Evolutionary conservation across 23 tunicate genomes (phyloP).

Genomic region (Styela clava): DNA sequence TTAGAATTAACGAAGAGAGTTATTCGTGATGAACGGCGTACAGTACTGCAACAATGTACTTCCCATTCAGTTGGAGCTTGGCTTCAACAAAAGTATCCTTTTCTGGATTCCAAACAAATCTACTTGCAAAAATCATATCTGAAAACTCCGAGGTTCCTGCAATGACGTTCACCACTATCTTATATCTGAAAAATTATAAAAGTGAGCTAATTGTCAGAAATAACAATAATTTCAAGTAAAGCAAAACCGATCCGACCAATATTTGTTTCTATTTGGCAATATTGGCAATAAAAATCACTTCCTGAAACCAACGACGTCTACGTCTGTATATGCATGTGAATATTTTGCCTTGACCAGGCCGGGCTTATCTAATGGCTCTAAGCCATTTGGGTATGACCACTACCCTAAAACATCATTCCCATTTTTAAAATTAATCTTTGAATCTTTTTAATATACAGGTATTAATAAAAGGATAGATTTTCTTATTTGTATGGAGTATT

Average conservation of each 20-base stretch:
- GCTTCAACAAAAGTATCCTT: conserved; percentile 29
- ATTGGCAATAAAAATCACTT: neutral
- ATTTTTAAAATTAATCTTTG: no score
- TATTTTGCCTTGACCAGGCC: no score
- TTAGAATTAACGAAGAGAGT: no score
- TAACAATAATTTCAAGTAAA: neutral
- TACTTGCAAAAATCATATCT: conserved; percentile 25
- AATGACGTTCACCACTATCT: conserved; percentile 24
- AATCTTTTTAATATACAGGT: no score
- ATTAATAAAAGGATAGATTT: no score
- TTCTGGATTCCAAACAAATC: conserved; percentile 28
- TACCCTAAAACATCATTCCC: no score
- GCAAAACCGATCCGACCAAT: neutral
- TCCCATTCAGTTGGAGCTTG: neutral
- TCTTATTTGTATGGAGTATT: no score
- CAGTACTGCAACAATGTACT: conserved; percentile 14
- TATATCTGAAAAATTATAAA: conserved; percentile 4
- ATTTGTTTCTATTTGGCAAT: neutral
- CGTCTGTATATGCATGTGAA: no score
- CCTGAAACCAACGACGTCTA: no score
- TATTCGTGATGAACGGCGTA: conserved; percentile 26
- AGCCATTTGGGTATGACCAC: no score
- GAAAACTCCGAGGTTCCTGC: conserved; percentile 4
- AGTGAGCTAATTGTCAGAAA: neutral
- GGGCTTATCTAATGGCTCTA: no score